These are phyloP conservation scores for Nymphalis polychloros DNA, from an alignment of 2,888 invertebrate genomes.

Conservation along the genomic window DNA sequence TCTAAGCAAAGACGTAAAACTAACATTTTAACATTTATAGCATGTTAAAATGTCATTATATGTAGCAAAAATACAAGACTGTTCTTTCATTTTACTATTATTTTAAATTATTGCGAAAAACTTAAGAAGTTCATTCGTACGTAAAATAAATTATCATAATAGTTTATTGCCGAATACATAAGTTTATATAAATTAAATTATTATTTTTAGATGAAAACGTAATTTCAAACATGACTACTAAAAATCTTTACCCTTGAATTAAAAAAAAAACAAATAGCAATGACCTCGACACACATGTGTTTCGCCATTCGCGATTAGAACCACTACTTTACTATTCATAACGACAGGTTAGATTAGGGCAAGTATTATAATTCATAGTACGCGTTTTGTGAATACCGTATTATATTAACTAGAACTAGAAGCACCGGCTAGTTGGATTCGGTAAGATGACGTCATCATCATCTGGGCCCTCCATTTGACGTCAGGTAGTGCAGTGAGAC, in stretches of 20 bases:
- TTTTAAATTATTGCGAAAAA: no score
- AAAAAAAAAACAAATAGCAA: conserved; percentile 73
- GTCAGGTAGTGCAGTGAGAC: conserved; percentile 59
- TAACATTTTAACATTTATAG: no score
- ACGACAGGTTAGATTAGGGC: conserved; percentile 76
- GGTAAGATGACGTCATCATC: conserved; percentile 71
- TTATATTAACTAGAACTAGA: conserved; percentile 69
- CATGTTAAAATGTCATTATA: no score
- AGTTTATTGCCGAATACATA: not conserved
- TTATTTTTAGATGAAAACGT: conserved; percentile 24
- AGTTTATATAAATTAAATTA: not conserved
- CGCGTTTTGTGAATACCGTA: conserved; percentile 67
- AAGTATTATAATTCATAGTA: conserved; percentile 67
- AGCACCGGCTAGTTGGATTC: conserved; percentile 68
- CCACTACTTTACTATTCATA: conserved; percentile 61
- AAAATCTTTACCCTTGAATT: conserved; percentile 69
- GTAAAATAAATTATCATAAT: no score
- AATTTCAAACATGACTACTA: conserved; percentile 28
- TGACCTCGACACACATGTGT: conserved; percentile 74
- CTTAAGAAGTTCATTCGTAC: no score
- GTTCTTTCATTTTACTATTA: no score
- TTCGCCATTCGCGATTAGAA: conserved; percentile 54
- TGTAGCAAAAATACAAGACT: no score
- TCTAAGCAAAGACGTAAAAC: no score
- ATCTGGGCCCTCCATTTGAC: conserved; percentile 74